Evolutionary conservation across 2,113 vertebrate species (phyloP), one percentile per base, ranked within the genome.

Genomic region (Oreochromis niloticus): DNA sequence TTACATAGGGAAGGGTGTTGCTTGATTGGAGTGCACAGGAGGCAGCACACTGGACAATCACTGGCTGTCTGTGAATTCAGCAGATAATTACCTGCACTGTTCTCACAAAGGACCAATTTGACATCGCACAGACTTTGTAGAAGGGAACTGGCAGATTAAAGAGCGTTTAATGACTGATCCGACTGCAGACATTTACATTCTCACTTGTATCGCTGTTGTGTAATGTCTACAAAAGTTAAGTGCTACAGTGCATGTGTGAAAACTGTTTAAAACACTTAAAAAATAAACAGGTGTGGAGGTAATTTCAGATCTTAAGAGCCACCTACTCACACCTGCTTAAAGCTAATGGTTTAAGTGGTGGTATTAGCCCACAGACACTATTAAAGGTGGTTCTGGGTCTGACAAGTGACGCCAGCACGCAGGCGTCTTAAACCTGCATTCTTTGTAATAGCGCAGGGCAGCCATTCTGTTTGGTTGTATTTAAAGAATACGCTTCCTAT

Each of bases 401-500:
- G 71, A 50, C 6, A 78, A 32, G 46, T 78, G 46, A 78, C 1
- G 27, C 27, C 73, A 78, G 9, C 16, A 8, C 0, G 17, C 73
- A 75, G 27, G 71, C 24, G 9, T 48, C 2, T 52, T 32, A 32
- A 4, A 9, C 16, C 73, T 78, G 73, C 4, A 13, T 32, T 50
- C 24, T 8, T 27, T 46, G 68, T 27, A 46, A 48, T 30, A 75
- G 41, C 41, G 17, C 1, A 3, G 14, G 2, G 9, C 43, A 75
- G 6, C 71, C 3, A 4, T 17, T 7, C 43, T 19, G 4, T 48
- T 75, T 75, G 24, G 16, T 19, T 78, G 1, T n/a, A n/a, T 7
- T 32, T 9, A 32, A 50, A 16, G 16, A 0, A 19, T 7, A 0
- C 2, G 3, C 14, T 50, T 46, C 22, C 3, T 50, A 5, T 78